phyloP scores from a whole-genome alignment of 2,113 vertebrate species.

The Xenopus laevis region DNA sequence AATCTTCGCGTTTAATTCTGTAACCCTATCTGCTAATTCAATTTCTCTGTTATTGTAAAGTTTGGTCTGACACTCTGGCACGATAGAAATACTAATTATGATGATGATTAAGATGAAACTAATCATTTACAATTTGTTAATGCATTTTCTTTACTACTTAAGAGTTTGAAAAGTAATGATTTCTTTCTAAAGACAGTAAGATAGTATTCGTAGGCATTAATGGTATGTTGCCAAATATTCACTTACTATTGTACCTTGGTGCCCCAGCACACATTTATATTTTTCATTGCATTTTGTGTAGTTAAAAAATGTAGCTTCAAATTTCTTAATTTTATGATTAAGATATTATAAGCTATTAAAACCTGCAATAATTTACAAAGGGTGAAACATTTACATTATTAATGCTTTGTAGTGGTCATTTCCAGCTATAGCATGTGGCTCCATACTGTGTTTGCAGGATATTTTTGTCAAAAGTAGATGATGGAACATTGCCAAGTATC shows the following conservation, averaged over 20 bases:
- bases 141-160: too few species aligned
- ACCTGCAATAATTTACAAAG: conserved; percentile 27
- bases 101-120: too few species aligned
- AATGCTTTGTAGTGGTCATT: conserved; percentile 34
- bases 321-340: conserved; percentile 35
- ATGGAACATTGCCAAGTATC: conserved; percentile 31
- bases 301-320: conserved; percentile 23
- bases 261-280: conserved; percentile 9
- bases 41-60: too few species aligned
- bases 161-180: too few species aligned
- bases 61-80: too few species aligned
- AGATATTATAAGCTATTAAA: conserved; percentile 34
- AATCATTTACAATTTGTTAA: too few species aligned
- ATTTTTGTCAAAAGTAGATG: neutral
- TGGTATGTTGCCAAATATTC: conserved; percentile 38
- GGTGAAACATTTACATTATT: conserved; percentile 35
- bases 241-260: conserved; percentile 36
- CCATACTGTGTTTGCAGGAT: too few species aligned
- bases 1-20: too few species aligned
- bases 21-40: too few species aligned
- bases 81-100: too few species aligned
- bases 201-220: neutral
- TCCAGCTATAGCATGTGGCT: neutral
- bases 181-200: too few species aligned
- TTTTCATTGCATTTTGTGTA: neutral